Evolutionary conservation across 2,888 invertebrate species (phyloP).

Genomic region (Rhodophaea formosa): DNA sequence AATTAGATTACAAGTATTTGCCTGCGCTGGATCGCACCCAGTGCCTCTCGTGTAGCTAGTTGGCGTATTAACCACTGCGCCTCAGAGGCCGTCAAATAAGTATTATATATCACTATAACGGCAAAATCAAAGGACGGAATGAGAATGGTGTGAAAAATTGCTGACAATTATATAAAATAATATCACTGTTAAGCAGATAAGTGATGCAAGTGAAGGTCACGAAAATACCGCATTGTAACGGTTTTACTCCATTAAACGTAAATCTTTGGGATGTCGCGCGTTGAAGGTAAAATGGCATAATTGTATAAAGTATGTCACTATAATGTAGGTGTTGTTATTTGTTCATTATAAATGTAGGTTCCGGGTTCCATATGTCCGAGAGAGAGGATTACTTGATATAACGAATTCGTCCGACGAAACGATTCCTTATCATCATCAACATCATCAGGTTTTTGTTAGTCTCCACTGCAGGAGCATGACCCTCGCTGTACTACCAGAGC

Average conservation of each 20-base stretch:
- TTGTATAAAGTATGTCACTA: neutral
- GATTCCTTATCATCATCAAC: too few relatives aligned
- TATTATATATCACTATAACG: constrained; percentile 8
- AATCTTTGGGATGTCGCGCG: constrained; percentile 24
- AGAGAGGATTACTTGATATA: too few relatives aligned
- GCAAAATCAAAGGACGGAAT: neutral
- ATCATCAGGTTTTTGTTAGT: too few relatives aligned
- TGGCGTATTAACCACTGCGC: too few relatives aligned
- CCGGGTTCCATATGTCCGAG: too few relatives aligned
- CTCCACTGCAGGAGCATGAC: too few relatives aligned
- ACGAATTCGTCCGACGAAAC: too few relatives aligned
- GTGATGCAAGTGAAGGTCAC: constrained; percentile 22
- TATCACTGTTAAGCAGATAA: constrained; percentile 25
- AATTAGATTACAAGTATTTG: too few relatives aligned
- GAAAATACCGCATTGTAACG: constrained; percentile 28
- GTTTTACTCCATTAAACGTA: constrained; percentile 26
- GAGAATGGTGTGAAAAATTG: constrained; percentile 23
- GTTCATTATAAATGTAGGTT: too few relatives aligned
- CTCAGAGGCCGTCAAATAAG: neutral
- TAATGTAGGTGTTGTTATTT: neutral
- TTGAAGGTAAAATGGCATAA: constrained; percentile 9
- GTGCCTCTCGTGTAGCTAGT: too few relatives aligned
- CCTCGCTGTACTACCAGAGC: too few relatives aligned
- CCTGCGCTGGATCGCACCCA: too few relatives aligned
- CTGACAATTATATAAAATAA: constrained; percentile 24